Conservation (phyloP, 2,888 invertebrate species). For the Ernsta delagoae region DNA sequence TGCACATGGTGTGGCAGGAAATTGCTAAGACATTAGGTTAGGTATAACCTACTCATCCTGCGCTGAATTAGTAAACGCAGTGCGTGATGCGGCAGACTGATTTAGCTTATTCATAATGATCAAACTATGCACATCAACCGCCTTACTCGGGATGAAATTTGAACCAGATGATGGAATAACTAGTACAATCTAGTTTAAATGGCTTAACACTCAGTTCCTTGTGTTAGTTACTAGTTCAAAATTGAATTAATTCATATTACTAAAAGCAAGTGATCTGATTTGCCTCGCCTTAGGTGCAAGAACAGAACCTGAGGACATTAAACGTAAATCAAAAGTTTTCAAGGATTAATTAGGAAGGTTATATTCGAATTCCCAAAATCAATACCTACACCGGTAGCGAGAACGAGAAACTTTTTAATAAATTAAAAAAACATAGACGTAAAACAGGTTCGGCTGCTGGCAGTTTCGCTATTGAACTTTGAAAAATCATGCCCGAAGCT, state of each 20-base stretch:
- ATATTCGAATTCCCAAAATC: neutral
- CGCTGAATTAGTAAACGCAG: conserved; percentile 38
- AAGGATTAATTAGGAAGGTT: no score
- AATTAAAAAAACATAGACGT: conserved; percentile 28
- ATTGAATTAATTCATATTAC: no score
- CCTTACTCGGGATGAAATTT: conserved; percentile 24
- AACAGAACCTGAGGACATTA: no score
- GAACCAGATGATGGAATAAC: neutral
- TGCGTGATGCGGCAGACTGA: conserved; percentile 18
- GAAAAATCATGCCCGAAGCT: conserved; percentile 30
- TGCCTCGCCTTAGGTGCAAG: no score
- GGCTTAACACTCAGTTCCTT: no score
- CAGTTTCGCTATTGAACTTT: conserved; percentile 34
- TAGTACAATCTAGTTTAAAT: no score
- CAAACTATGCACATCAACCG: conserved; percentile 19
- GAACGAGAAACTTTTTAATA: conserved; percentile 18
- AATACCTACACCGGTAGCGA: conserved; percentile 12
- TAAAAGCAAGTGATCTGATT: no score
- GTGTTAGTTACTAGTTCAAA: no score
- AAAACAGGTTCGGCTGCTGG: conserved; percentile 23
- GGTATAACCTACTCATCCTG: conserved; percentile 20
- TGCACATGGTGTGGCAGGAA: conserved; percentile 55
- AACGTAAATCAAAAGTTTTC: no score
- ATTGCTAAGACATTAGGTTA: conserved; percentile 58
- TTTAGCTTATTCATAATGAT: conserved; percentile 23